phyloP scores from a whole-genome alignment of 2,113 vertebrate species.

The Colinus virginianus region DNA sequence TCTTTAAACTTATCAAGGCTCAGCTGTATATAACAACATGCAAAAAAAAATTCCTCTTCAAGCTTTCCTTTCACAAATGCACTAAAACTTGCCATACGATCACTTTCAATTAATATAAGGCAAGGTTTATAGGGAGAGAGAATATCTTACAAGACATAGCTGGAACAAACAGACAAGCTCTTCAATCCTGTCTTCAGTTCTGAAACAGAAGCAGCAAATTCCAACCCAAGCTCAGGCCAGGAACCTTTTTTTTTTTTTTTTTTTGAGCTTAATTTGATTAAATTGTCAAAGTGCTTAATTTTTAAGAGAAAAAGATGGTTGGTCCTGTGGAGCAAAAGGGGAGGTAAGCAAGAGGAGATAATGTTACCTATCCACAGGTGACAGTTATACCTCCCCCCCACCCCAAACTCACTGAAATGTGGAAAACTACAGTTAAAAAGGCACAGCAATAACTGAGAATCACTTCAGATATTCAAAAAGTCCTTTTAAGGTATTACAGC shows the following conservation, averaged over 20 bases:
- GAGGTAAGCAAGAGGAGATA: conserved; percentile 54
- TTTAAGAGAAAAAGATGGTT: conserved; percentile 59
- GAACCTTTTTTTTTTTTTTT: conserved; percentile 15
- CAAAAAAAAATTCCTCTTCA: not conserved
- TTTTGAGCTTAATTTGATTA: conserved; percentile 56
- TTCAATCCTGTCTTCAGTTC: conserved; percentile 61
- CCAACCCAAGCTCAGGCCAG: conserved; percentile 58
- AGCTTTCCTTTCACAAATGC: conserved; percentile 9
- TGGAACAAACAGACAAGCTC: conserved; percentile 64
- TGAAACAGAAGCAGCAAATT: conserved; percentile 70
- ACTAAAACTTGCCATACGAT: conserved; percentile 35
- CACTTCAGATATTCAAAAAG: not conserved
- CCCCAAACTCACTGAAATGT: not conserved
- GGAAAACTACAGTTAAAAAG: not conserved
- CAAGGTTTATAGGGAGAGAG: conserved; percentile 56
- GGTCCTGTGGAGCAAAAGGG: conserved; percentile 52
- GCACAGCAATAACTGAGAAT: not conserved
- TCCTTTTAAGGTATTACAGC: not conserved
- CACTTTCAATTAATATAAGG: conserved; percentile 44
- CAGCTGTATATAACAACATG: not conserved
- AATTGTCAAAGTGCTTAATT: conserved; percentile 55
- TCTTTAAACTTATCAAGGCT: not conserved
- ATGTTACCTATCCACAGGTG: conserved; percentile 44
- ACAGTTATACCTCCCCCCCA: not conserved
- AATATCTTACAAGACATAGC: conserved; percentile 63